Evolutionary conservation across 1,140 invertebrate species (phyloP), one percentile per base, ranked within the genome.

Genomic region (Penaeus japonicus): DNA sequence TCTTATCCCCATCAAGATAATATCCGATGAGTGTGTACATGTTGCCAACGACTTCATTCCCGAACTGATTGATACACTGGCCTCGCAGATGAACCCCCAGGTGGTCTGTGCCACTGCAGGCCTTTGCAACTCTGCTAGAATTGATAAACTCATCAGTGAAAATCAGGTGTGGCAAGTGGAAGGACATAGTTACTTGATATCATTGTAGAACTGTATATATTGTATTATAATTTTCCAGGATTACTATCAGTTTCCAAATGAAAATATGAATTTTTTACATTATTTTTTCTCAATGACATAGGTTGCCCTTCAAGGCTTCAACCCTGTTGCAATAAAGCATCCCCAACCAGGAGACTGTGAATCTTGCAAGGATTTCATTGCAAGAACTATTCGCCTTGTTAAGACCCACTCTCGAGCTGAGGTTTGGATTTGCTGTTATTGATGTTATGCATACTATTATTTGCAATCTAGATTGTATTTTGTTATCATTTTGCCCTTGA

Each of bases 21-120:
- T 98, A 22, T 93, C 94, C 0, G 94, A 95, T 78, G 96, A 97
- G 93, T 98, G 97, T 91, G 94, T 95, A 53, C 95, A 95, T 91
- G 88, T 98, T 47, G 96, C 95, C 0, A 97, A 98, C 92, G 94
- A 97, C 89, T 98, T 97, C 92, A 95, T 97, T 85, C 96, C 96
- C 0, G 96, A 98, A 91, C 92, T 98, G 65, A 94, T 98, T 62
- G 97, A 98, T 91, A 96, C 96, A 18, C 92, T 98, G 35, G 95
- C 96, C 4, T 97, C 96, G 0, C 94, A 97, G 92, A 97, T 97
- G 96, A 96, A 97, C 93, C 96, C 96, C 20, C 94, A 96, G 91
- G 91, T 95, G 39, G 96, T 98, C 78, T 98, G 97, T 92, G 95
- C 96, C 0, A 96, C 97, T 4, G 96, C 97, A 89, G 97, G 97